These are phyloP conservation scores for Salpingus planirostris DNA, from an alignment of 2,888 invertebrate genomes.

Conservation along the genomic window DNA sequence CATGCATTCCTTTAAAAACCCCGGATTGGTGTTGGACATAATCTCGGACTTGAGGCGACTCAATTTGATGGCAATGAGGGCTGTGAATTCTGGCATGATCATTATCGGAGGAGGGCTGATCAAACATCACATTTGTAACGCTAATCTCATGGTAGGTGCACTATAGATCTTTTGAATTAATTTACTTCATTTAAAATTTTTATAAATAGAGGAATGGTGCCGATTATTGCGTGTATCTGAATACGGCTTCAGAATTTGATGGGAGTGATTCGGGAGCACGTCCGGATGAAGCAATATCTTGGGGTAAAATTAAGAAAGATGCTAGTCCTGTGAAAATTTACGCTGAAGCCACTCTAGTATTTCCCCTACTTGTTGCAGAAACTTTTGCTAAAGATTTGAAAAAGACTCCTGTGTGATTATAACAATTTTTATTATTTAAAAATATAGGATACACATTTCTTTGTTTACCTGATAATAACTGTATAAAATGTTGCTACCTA, in stretches of 20 bases:
- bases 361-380: slow-evolving; percentile 90
- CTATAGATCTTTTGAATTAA: neutral
- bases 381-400: slow-evolving; percentile 85
- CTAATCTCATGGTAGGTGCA: slow-evolving; percentile 92
- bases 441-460: no score
- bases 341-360: slow-evolving; percentile 88
- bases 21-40: slow-evolving; percentile 89
- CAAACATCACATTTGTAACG: slow-evolving; percentile 99
- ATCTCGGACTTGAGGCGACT: slow-evolving; percentile 70
- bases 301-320: slow-evolving; percentile 92
- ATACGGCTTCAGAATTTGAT: slow-evolving; percentile 93
- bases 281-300: slow-evolving; percentile 97
- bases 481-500: no score
- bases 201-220: slow-evolving; percentile 92
- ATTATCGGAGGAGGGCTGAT: slow-evolving; percentile 93
- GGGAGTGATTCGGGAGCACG: slow-evolving; percentile 96
- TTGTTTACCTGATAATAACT: no score
- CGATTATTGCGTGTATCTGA: slow-evolving; percentile 89
- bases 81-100: slow-evolving; percentile 89
- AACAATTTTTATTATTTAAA: no score
- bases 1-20: slow-evolving; percentile 89
- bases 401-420: no score
- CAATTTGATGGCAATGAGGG: slow-evolving; percentile 91
- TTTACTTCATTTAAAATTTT: slow-evolving; percentile 8
- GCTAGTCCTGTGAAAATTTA: slow-evolving; percentile 88